Evolutionary conservation across 2,113 vertebrate genomes (phyloP).

Genomic region (Cyprichromis sp.): DNA sequence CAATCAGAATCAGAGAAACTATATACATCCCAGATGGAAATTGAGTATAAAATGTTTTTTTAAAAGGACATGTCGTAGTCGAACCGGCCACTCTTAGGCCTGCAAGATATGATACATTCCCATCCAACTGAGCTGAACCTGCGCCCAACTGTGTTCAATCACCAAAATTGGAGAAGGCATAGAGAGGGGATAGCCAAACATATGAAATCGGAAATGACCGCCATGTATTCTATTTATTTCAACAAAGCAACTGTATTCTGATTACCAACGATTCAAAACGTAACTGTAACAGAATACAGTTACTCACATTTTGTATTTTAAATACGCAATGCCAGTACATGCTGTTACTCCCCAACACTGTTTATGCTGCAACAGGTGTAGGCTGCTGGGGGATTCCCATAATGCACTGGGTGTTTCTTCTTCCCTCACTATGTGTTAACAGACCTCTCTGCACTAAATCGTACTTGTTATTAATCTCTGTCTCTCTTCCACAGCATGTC

Average conservation of each 20-base stretch:
- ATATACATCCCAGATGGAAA: not conserved
- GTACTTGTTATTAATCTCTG: fast-evolving
- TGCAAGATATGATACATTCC: not conserved
- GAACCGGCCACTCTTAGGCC: not conserved
- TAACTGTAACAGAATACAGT: not conserved
- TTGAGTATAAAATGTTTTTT: not conserved
- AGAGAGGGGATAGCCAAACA: not conserved
- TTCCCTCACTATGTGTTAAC: no score
- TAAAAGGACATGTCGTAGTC: not conserved
- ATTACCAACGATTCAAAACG: not conserved
- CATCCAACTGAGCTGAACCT: not conserved
- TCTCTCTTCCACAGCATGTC: not conserved
- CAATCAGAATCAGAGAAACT: no score
- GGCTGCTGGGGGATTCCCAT: no score
- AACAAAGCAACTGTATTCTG: not conserved
- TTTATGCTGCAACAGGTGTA: not conserved
- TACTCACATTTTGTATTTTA: not conserved
- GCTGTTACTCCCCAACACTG: not conserved
- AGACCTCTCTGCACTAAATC: no score
- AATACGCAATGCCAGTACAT: no score
- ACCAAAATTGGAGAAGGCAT: not conserved
- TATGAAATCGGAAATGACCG: not conserved
- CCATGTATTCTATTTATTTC: not conserved
- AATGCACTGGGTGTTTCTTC: no score
- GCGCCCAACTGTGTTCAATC: not conserved